Conservation (phyloP, 1,140 invertebrate genomes). For the Halotydeus destructor region DNA sequence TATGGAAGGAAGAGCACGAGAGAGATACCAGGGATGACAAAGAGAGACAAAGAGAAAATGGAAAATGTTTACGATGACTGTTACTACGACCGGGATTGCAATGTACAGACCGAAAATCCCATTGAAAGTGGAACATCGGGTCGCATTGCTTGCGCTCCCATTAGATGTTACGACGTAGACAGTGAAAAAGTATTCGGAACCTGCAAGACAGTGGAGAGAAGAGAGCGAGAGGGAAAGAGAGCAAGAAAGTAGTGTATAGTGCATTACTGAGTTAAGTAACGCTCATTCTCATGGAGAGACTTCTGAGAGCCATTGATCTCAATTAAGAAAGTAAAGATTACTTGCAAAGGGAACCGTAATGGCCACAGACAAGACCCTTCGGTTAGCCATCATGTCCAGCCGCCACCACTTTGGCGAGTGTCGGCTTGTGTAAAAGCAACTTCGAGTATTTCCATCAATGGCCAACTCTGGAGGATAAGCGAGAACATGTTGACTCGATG, state of each 20-base stretch:
- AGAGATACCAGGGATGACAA: too few species aligned
- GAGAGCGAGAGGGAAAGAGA: background rate
- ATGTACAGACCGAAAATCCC: slow-evolving; percentile 1
- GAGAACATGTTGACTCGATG: slow-evolving; percentile 21
- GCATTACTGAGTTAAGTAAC: background rate
- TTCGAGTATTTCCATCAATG: slow-evolving; percentile 21
- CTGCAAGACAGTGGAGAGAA: slow-evolving; percentile 1
- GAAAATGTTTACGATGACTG: background rate
- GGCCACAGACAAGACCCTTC: slow-evolving; percentile 21
- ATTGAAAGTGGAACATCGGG: background rate
- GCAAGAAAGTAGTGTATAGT: background rate
- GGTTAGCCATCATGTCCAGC: slow-evolving; percentile 20
- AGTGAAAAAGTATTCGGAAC: slow-evolving; percentile 11
- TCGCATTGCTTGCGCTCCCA: background rate
- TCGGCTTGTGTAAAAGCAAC: slow-evolving; percentile 22
- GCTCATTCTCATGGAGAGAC: background rate
- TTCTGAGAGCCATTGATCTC: background rate
- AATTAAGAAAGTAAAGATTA: slow-evolving; percentile 7
- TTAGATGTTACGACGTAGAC: slow-evolving; percentile 10
- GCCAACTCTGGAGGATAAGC: slow-evolving; percentile 21
- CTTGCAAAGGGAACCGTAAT: slow-evolving; percentile 22
- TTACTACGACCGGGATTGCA: background rate
- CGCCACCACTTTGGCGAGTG: slow-evolving; percentile 23
- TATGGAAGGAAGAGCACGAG: too few species aligned
- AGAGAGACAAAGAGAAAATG: background rate